Conservation (phyloP, 2,113 vertebrate species). For the Oncorhynchus keta region DNA sequence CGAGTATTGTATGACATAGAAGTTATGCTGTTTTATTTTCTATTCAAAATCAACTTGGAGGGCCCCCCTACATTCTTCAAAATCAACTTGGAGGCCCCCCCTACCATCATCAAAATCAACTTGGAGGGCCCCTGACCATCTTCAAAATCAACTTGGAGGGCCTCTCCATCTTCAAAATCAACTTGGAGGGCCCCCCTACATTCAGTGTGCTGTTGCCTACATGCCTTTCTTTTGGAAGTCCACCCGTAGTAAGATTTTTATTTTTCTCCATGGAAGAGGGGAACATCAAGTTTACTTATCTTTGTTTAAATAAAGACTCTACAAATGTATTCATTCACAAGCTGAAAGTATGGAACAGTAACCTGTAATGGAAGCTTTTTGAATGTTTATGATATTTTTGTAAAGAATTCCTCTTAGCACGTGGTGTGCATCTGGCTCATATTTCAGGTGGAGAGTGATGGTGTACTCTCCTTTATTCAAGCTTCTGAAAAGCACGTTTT, state of each 20-base stretch:
- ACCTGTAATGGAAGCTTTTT: slow-evolving; percentile 82
- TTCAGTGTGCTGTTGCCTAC: slow-evolving; percentile 59
- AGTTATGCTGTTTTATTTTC: slow-evolving; percentile 43
- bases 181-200: slow-evolving; percentile 17
- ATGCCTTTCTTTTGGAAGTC: slow-evolving; percentile 58
- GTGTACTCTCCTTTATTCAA: slow-evolving; percentile 64
- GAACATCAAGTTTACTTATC: slow-evolving; percentile 32
- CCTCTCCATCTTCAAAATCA: neutral
- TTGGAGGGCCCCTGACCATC: slow-evolving; percentile 13
- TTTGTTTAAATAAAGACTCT: slow-evolving; percentile 45
- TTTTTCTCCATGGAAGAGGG: slow-evolving; percentile 60
- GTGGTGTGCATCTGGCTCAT: slow-evolving; percentile 61
- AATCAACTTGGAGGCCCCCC: slow-evolving; percentile 3
- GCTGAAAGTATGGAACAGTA: slow-evolving; percentile 71
- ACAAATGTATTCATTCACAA: slow-evolving; percentile 69
- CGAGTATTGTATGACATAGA: slow-evolving; percentile 41
- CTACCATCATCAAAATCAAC: too few species aligned
- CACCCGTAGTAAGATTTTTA: slow-evolving; percentile 61
- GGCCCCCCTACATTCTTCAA: neutral
- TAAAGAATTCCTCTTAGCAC: slow-evolving; percentile 67
- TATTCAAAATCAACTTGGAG: slow-evolving; percentile 60
- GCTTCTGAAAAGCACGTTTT: slow-evolving; percentile 63
- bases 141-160: slow-evolving; percentile 52
- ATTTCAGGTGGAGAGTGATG: slow-evolving; percentile 47
- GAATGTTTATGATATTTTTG: slow-evolving; percentile 72